Evolutionary conservation across 1,140 invertebrate species (phyloP), one percentile per base, ranked within the genome.

Genomic region (Pseudobourletiella spinata): DNA sequence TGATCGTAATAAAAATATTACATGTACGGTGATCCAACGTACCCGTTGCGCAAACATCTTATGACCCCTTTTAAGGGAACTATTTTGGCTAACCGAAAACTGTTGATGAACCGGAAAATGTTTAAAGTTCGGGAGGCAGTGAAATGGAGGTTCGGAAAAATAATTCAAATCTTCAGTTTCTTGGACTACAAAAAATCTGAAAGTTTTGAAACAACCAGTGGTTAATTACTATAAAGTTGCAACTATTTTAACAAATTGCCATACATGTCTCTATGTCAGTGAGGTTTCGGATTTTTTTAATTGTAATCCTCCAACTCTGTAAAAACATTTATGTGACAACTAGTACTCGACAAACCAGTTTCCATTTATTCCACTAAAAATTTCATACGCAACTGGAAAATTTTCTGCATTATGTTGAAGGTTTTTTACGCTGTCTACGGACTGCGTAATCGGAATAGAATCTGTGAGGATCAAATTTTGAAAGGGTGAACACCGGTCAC

Each of bases 131-230:
- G 48, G 0, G 15, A 52, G 26, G 44, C 48, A 20, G 59, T 52
- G 1, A 32, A 52, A 43, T 60, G 59, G 59, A 30, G 46, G 28
- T 60, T 60, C 42, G 14, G 22, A 1, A 52, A 60, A 52, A 29
- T 60, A 11, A 22, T 60, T 0, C 48, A 52, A 24, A 35, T 18
- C 15, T 60, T 39, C 4, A 20, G 46, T 24, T 60, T 52, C 29
- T 8, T 60, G 1, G 59, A 60, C 25, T 60, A 26, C 24, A 60
- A 60, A 26, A 22, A 60, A 60, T 52, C 22, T 60, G 18, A 52
- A 30, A 39, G 3, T 60, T 2, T 28, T 20, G 15, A 6, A 48
- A 15, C 30, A 30, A 6, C 48, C 46, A 6, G n/a, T 60, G 6
- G 48, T 4, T 2, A 15, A 52, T 18, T 60, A 60, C 15, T 60